A percentile compares a stretch with the other conserved stretches of the same genome.
Evolutionary conservation across 1,140 invertebrate genomes (phyloP).

Genomic region (Hesperophylax magnus): DNA sequence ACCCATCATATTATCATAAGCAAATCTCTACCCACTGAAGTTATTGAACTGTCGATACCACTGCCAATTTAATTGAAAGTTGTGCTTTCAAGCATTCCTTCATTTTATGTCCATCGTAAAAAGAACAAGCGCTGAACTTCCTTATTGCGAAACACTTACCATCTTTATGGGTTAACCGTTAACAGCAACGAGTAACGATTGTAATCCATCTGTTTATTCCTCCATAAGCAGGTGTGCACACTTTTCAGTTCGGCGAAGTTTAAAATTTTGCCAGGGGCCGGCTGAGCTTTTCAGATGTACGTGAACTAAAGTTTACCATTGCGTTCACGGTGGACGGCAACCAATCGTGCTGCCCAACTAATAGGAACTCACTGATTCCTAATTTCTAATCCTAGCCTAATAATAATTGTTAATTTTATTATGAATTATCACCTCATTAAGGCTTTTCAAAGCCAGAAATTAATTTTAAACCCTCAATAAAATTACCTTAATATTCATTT

Average conservation of each 20-base stretch:
- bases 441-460: no score
- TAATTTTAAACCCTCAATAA: no score
- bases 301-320: background rate
- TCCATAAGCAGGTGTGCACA: background rate
- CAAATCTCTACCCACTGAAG: no score
- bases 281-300: background rate
- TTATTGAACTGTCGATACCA: no score
- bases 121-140: conserved; percentile 5
- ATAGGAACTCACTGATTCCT: background rate
- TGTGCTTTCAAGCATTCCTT: background rate
- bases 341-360: background rate
- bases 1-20: no score
- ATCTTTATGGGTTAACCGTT: background rate
- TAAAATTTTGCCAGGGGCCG: background rate
- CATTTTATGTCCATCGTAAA: background rate
- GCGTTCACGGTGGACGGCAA: background rate
- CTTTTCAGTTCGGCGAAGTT: background rate
- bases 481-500: no score
- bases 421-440: no score
- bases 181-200: background rate
- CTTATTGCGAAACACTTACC: conserved; percentile 2
- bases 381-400: no score
- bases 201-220: background rate
- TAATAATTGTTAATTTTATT: no score
- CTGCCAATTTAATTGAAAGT: no score